Base-by-base conservation (phyloP, 2,888 invertebrate species). In the Melieria omissa region DNA sequence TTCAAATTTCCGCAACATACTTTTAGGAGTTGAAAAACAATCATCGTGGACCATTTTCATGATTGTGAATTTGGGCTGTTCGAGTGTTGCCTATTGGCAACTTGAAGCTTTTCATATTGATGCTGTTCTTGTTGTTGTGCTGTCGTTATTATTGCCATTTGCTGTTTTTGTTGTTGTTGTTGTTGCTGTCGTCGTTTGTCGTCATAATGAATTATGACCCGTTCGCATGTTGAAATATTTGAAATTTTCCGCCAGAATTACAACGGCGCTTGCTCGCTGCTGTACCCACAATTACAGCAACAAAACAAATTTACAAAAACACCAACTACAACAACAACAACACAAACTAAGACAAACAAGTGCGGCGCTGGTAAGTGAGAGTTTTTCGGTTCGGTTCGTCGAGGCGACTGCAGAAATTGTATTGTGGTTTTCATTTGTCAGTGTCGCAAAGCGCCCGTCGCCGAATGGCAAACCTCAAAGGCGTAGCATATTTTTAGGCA, bases 191-290 rank as follows among this genome's bases (percentile, higher is more conserved):
- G 52, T 52, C 9, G 52, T 52, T 52, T 49, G 62, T 66, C 71
- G 52, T 69, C 65, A 65, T 61, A 69, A 69, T 60, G 65, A 72
- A 72, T 72, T 69, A 69, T 72, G 69, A 72, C 72, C 72, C 29
- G 14, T 44, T 66, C 63, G 12, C 44, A 5, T 58, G 6, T 10
- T 58, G 41, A 63, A 63, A 63, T 63, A 63, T 63, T 47, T 63
- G 63, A 29, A 63, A 63, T 49, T 47, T 9, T 52, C 47, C 41
- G 16, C 6, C 7, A 45, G 16, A 58, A 14, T 29, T 29, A 29
- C 16, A 29, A 29, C 10, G 58, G 16, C 16, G 58, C 14, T 14
- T 5, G 58, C 4, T 16, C 5, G 58, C 10, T 16, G 9, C 16
- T 29, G 16, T 58, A 29, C 9, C n/a, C 10, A 61, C 12, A 29